These are phyloP conservation scores for Lordiphosa fenestrarum DNA, from an alignment of 2,888 invertebrate genomes.

Conservation along the genomic window DNA sequence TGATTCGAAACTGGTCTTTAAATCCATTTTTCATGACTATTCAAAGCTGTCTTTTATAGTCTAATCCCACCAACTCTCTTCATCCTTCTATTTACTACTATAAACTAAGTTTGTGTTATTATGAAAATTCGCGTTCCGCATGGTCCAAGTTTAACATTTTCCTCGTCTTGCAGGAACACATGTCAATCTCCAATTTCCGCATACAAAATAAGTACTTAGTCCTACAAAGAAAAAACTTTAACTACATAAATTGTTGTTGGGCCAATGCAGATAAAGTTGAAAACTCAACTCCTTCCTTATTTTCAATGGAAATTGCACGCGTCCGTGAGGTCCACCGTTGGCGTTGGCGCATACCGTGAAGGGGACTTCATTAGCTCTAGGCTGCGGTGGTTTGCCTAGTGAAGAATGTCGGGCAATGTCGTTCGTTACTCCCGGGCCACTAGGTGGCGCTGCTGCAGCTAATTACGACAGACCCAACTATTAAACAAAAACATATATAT, in stretches of 20 bases:
- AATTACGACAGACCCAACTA: conserved; percentile 47
- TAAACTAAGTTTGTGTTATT: no score
- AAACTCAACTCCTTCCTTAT: conserved; percentile 29
- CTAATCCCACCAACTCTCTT: no score
- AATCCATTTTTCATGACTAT: no score
- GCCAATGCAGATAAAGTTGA: conserved; percentile 57
- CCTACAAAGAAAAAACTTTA: conserved; percentile 13
- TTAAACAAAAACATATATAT: conserved; percentile 37
- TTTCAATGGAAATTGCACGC: conserved; percentile 69
- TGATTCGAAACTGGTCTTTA: no score
- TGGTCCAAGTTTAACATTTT: background rate
- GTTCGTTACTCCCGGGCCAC: conserved; percentile 74
- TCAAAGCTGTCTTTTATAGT: no score
- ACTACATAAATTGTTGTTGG: conserved; percentile 60
- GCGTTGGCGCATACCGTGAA: conserved; percentile 43
- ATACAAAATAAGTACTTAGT: conserved; percentile 30
- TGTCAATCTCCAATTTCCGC: conserved; percentile 52
- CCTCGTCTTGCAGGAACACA: conserved; percentile 18
- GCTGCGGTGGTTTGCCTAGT: conserved; percentile 3
- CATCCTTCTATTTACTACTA: no score
- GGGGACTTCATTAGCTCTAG: conserved; percentile 61
- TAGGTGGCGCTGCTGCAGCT: conserved; percentile 68
- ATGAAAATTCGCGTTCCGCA: no score
- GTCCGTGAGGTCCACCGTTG: conserved; percentile 55
- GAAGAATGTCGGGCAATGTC: conserved; percentile 77